Conservation (phyloP, 2,888 invertebrate genomes). For the Lasioglossum zephyrum region DNA sequence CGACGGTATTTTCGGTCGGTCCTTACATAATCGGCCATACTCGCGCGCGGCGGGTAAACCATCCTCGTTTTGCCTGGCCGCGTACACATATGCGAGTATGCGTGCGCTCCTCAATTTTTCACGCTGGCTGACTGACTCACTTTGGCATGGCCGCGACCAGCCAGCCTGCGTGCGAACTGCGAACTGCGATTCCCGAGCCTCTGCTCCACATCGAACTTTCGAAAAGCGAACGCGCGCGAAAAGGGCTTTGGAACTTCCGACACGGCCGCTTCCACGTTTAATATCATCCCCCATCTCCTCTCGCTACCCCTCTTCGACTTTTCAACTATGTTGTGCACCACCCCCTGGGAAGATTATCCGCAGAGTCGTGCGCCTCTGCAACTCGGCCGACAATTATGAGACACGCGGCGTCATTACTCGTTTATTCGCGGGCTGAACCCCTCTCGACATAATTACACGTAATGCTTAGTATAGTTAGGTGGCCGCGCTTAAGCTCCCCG, state of each 20-base stretch:
- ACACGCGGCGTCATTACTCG: neutral
- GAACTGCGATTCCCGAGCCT: neutral
- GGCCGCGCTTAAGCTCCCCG: neutral
- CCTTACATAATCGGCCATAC: slow-evolving; percentile 69
- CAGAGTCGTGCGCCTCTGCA: neutral
- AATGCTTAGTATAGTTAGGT: neutral
- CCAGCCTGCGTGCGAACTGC: neutral
- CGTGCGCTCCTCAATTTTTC: slow-evolving; percentile 59
- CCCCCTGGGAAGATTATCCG: neutral
- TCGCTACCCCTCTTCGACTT: neutral
- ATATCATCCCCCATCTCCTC: neutral
- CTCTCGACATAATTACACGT: neutral
- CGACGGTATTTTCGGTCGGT: slow-evolving; percentile 75
- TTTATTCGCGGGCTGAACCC: neutral
- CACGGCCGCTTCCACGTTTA: slow-evolving; percentile 6
- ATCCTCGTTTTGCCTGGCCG: slow-evolving; percentile 40
- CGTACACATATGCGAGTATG: neutral
- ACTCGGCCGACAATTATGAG: slow-evolving; percentile 2
- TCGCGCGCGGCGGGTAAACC: slow-evolving; percentile 30
- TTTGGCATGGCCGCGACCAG: slow-evolving; percentile 29
- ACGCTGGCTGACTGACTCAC: slow-evolving; percentile 54
- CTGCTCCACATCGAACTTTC: slow-evolving; percentile 13
- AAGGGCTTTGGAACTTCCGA: slow-evolving; percentile 13
- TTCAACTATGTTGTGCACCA: slow-evolving; percentile 3
- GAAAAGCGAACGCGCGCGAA: slow-evolving; percentile 7